Percentiles rank a stretch among this genome's conserved stretches.
Conservation (phyloP, 2,888 invertebrate genomes). For the Seladonia tumulorum region DNA sequence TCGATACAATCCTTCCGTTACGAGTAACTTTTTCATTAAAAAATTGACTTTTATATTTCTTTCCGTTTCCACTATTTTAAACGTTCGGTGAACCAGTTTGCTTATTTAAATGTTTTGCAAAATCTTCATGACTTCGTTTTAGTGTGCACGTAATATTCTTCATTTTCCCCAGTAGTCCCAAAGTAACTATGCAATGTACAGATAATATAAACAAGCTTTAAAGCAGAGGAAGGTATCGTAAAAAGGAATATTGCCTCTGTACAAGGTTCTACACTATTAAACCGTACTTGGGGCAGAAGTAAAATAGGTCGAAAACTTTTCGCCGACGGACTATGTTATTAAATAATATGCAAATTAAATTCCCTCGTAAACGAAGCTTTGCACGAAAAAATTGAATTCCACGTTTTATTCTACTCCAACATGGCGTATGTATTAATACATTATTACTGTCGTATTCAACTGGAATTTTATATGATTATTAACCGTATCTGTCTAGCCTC, state of each 20-base stretch:
- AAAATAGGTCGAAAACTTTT: not conserved
- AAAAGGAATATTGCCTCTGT: constrained; percentile 1
- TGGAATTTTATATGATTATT: not conserved
- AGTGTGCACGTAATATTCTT: not conserved
- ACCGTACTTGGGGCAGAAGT: not conserved
- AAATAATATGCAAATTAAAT: not conserved
- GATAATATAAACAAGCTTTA: not conserved
- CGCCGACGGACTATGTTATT: not conserved
- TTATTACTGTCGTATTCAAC: not conserved
- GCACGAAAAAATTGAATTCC: not conserved
- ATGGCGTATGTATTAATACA: not conserved
- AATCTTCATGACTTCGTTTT: not conserved
- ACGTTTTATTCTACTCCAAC: not conserved
- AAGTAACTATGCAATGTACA: not conserved
- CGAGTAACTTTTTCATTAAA: not conserved
- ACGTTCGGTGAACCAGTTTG: not conserved
- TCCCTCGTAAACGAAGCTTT: constrained; percentile 10
- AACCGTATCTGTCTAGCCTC: not conserved
- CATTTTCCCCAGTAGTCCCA: not conserved
- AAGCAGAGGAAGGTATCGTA: not conserved
- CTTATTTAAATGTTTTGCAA: not conserved
- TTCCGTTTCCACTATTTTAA: not conserved
- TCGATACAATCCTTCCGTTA: not conserved
- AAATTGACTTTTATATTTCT: not conserved
- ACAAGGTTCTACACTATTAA: constrained; percentile 7